Conservation (phyloP, 2,888 invertebrate genomes). For the Noctua janthina region DNA sequence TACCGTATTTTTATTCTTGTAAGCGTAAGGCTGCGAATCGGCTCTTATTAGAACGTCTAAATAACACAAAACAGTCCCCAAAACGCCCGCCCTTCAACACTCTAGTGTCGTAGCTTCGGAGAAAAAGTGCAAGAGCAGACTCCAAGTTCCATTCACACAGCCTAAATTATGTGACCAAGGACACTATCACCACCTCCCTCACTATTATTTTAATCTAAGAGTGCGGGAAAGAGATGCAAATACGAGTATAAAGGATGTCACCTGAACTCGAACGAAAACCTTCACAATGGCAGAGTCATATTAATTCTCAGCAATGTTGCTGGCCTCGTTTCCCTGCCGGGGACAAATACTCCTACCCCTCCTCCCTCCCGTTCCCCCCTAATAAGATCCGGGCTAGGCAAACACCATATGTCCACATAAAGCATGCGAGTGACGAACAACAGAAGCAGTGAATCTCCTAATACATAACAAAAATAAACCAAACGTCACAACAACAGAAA, state of each 20-base stretch:
- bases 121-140: not conserved
- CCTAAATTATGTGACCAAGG: not conserved
- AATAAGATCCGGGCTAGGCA: not conserved
- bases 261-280: not conserved
- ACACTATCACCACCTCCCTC: not conserved
- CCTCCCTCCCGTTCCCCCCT: too few species aligned
- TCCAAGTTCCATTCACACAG: not conserved
- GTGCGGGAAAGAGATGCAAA: not conserved
- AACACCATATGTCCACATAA: slow-evolving; percentile 7
- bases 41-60: not conserved
- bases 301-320: not conserved
- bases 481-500: slow-evolving; percentile 59
- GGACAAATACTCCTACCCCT: not conserved
- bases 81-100: not conserved
- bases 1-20: not conserved
- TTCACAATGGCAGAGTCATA: not conserved
- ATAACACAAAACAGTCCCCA: not conserved
- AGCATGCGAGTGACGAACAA: slow-evolving; percentile 26
- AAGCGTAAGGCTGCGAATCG: not conserved
- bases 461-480: slow-evolving; percentile 39
- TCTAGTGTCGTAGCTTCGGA: not conserved
- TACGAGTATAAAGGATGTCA: not conserved
- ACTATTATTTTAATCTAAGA: not conserved
- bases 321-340: not conserved
- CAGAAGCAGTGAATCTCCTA: slow-evolving; percentile 16